Evolutionary conservation across 53 echinoderm and acorn worm genomes (phyloP), one percentile per base, ranked within the genome.

Genomic region (Echinometra lucunter): DNA sequence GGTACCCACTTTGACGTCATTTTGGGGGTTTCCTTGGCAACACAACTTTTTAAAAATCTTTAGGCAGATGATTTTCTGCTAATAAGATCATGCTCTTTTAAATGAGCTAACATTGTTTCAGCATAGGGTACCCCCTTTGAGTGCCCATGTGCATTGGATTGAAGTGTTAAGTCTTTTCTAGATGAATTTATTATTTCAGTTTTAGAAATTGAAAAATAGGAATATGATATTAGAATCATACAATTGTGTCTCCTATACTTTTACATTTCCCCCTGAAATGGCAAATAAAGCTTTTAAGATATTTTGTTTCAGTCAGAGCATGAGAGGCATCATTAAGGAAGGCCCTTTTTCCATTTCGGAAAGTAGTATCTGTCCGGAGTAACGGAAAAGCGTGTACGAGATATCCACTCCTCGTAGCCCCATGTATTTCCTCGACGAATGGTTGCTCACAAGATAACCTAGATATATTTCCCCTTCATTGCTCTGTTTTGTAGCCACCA

Each of bases 381-480:
- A 49, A 85, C 85, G 85, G 85, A 85, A 85, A 85, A 85, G 85
- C n/a, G 30, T 47, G 45, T 47, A 49, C 85, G 15, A 85, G 85
- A 85, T 90, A 58, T 90, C 90, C 58, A 58, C 63, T 63, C 63
- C 63, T 90, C 18, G 11, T 63, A 58, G 90, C 63, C 90, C 90
- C 90, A 38, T 90, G 90, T 90, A 58, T 90, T 90, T 90, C 90
- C 90, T 90, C 19, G 19, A 25, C 11, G 40, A 58, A 63, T 63
- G 47, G 58, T 63, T 90, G 60, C 63, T 58, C 63, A 13, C 42
- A 3, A 58, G 90, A 90, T 90, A 90, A 90, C 90, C 90, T 90
- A 90, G 90, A 90, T 90, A 58, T 90, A 63, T 90, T 90, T 90
- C 90, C 90, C 90, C 57, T n/a, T 63, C 85, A 85, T 25, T 8